Evolutionary conservation across 2,797 vertebrate species (phyloP).

Genomic region (Fistularia commersonii): DNA sequence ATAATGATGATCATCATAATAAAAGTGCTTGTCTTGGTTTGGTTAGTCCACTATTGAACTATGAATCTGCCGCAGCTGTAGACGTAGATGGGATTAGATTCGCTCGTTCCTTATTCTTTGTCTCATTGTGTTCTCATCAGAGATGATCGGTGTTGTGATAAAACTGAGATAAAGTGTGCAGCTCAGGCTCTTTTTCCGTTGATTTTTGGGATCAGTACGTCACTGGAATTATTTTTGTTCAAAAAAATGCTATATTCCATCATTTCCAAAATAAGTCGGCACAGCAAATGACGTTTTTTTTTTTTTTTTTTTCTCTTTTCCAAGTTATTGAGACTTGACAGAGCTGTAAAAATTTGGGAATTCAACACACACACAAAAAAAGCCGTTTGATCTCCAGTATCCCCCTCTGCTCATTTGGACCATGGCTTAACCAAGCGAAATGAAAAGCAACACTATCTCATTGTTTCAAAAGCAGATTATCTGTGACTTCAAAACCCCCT

Average conservation of each 20-base stretch:
- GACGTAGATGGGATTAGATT: no score
- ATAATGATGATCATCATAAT: neutral
- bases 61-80: no score
- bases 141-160: slow-evolving; percentile 26
- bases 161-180: slow-evolving; percentile 18
- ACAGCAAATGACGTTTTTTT: slow-evolving; percentile 43
- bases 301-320: no score
- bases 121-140: slow-evolving; percentile 6
- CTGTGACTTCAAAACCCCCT: slow-evolving; percentile 66
- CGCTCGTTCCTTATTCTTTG: slow-evolving; percentile 13
- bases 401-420: slow-evolving; percentile 50
- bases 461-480: slow-evolving; percentile 74
- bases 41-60: no score
- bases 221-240: slow-evolving; percentile 39
- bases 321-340: slow-evolving; percentile 46
- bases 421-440: slow-evolving; percentile 55
- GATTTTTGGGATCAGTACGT: slow-evolving; percentile 42
- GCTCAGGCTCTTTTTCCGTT: slow-evolving; percentile 18
- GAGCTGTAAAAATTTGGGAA: slow-evolving; percentile 48
- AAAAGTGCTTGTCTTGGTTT: slow-evolving; percentile 2
- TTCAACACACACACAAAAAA: slow-evolving; percentile 35
- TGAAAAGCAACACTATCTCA: slow-evolving; percentile 68
- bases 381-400: slow-evolving; percentile 48
- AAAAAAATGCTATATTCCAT: slow-evolving; percentile 23
- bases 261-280: slow-evolving; percentile 42